Base-by-base conservation (phyloP, 2,888 invertebrate species). In the Andrena haemorrhoa region DNA sequence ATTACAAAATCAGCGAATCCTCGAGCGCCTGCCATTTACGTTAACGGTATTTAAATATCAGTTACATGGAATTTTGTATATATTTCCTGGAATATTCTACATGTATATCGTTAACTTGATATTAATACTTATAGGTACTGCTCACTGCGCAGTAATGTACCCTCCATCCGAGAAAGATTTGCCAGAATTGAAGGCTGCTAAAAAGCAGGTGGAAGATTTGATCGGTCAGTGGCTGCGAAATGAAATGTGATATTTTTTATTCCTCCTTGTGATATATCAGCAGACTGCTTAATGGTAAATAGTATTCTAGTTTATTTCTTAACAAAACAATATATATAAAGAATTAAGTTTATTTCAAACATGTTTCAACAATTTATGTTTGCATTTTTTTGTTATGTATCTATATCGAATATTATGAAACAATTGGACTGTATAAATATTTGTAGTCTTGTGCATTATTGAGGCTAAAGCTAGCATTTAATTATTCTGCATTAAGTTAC, bases 121-220 rank as follows among this genome's bases (percentile, higher is more conserved):
- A 26, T 8, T 41, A 63, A 35, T 8, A 51, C 7, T 53, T 26
- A 49, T 33, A 83, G 83, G 83, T 63, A 98, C 98, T n/a, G 98
- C 98, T 6, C 98, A 98, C 93, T 98, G 98, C 94, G 98, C 98
- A 0, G 97, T 98, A 92, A 98, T 98, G 98, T 98, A 98, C 92
- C 98, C 98, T 35, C 94, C 96, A 6, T 94, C 95, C 7, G 94
- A 95, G 0, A 92, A 94, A 0, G 98, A 98, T 94, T 94, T 95
- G 4, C 96, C 96, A 0, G 95, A 96, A 74, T 94, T 98, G 79
- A 95, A 94, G 49, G 94, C 95, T 63, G 98, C 98, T 0, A 95
- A 98, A 74, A 93, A 95, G 41, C 94, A 95, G 92, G 95, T 98
- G 87, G 94, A 94, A 47, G 90, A 94, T 73, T 94, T 95, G 31